These are phyloP conservation scores for Conistra vaccinii DNA, from an alignment of 2,888 invertebrate genomes.

Conservation along the genomic window DNA sequence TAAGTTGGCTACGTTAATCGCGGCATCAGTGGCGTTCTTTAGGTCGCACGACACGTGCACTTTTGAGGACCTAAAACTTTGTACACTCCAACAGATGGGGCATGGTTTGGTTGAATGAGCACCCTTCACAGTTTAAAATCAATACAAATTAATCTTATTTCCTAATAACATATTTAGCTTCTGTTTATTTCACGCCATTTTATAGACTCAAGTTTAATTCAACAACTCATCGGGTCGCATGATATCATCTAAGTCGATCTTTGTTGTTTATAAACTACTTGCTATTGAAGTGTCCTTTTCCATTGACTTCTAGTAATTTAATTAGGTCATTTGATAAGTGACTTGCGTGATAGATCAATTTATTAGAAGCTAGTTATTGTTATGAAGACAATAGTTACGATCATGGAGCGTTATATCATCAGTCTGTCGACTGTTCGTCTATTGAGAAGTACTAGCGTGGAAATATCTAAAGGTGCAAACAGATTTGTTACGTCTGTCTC, in stretches of 20 bases:
- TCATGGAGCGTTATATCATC: background rate
- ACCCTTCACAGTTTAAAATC: background rate
- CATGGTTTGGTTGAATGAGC: too few relatives aligned
- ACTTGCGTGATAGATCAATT: conserved; percentile 15
- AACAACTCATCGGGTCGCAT: background rate
- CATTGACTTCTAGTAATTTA: conserved; percentile 31
- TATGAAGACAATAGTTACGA: background rate
- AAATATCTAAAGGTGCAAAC: too few relatives aligned
- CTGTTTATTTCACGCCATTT: background rate
- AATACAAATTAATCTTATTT: background rate
- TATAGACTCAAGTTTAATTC: conserved; percentile 3
- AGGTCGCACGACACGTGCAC: too few relatives aligned
- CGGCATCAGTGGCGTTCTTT: too few relatives aligned
- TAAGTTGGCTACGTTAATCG: too few relatives aligned
- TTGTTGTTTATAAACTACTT: conserved; percentile 10
- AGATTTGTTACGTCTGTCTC: too few relatives aligned
- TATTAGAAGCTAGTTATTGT: conserved; percentile 18
- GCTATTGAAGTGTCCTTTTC: conserved; percentile 28
- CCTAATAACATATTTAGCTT: background rate
- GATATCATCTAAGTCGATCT: conserved; percentile 13
- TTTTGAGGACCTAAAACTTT: too few relatives aligned
- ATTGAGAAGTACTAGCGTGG: too few relatives aligned
- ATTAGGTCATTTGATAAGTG: conserved; percentile 39
- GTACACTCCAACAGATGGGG: too few relatives aligned
- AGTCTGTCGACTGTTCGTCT: background rate